Base-by-base conservation (phyloP, 2,113 vertebrate genomes). In the Asarcornis scutulata region DNA sequence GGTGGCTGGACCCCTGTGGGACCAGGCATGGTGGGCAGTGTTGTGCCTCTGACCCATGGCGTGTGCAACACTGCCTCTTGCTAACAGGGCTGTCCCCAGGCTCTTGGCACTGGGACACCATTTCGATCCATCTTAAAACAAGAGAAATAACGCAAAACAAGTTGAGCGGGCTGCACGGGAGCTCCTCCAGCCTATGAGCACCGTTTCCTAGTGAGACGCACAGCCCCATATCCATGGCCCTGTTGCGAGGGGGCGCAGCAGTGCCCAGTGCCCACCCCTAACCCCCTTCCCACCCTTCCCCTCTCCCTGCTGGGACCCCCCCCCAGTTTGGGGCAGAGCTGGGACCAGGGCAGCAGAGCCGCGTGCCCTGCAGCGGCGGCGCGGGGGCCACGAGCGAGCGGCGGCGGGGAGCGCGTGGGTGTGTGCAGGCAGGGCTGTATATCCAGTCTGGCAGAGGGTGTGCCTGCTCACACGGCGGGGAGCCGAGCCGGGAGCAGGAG, bases 371-470 rank as follows among this genome's bases (percentile, higher is more conserved):
- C 91, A 93, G 95, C 80, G 6, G 75, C 44, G 11, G 87, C 21
- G 72, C 27, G 26, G 88, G 92, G 58, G 76, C 74, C 26, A 59
- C 3, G 12, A 86, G 71, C 50, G 26, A 86, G 86, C 83, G 3
- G 48, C n/a, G 29, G 91, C 56, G 46, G 79, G 89, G 68, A 68
- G 95, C 17, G 40, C 52, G 97, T 97, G 98, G 98, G 98, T 96
- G 98, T 98, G 93, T 97, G 94, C 95, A 94, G 97, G 94, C 96
- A 95, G 96, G 96, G 97, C 83, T 93, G 98, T 98, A 98, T 98
- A 98, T 98, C 98, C 98, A 96, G 98, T 97, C 97, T 91, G 97
- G 94, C 97, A n/a, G 93, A 97, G 98, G 98, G 98, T 97, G 97
- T 96, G 97, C 86, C 97, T n/a, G 83, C 93, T 96, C 97, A 98